phyloP scores from a whole-genome alignment of 2,113 vertebrate species.

The Siniperca knerii region DNA sequence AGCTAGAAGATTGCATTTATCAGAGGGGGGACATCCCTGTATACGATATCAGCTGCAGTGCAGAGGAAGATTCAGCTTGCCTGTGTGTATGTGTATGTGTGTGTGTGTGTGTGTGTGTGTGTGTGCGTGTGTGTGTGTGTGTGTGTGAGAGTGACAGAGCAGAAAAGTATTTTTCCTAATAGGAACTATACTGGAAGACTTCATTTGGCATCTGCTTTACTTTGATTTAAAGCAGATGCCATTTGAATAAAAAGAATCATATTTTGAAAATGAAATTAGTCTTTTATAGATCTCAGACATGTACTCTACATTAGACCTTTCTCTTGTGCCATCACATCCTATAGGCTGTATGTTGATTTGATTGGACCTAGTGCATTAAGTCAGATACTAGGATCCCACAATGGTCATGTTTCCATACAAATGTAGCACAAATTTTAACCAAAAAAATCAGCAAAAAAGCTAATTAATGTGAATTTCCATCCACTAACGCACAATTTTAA shows the following conservation, averaged over 20 bases:
- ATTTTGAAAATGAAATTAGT: neutral
- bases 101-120: neutral
- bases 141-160: neutral
- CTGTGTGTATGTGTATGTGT: neutral
- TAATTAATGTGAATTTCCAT: neutral
- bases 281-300: too few species aligned
- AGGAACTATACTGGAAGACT: neutral
- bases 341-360: neutral
- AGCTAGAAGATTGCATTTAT: constrained; percentile 5
- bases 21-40: neutral
- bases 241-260: neutral
- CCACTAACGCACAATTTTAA: accelerated
- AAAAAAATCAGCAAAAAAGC: neutral
- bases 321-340: too few species aligned
- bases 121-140: neutral
- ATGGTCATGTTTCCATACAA: neutral
- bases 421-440: neutral
- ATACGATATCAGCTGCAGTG: neutral
- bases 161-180: neutral
- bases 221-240: neutral
- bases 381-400: neutral
- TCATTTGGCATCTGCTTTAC: neutral
- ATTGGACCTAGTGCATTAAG: neutral
- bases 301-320: too few species aligned
- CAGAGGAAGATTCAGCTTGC: neutral